Base-by-base conservation (phyloP, 2,797 vertebrate genomes). In the Aythya fuligula region DNA sequence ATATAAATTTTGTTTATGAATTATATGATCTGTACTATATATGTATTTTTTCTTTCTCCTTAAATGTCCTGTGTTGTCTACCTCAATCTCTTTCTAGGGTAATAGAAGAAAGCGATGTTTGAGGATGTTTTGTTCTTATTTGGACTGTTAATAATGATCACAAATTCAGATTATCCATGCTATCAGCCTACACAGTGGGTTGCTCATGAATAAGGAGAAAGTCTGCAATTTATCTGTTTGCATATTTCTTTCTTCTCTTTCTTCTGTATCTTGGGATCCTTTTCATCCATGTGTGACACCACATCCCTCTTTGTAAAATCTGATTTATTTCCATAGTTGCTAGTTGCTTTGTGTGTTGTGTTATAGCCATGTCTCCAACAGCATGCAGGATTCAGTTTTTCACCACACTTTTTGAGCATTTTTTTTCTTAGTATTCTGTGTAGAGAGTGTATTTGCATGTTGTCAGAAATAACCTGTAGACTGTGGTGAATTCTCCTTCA, bases 181-280 rank as follows among this genome's bases (percentile, higher is more conserved):
- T 74, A 11, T 6, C 6, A 38, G 6, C 49, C 28, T 60, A 38
- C n/a, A 32, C 41, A 7, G 9, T 54, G 21, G 53, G 20, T n/a
- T 66, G 27, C 41, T 72, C 18, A 53, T 28, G 27, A 53, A 28
- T 53, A 53, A 25, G 36, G 25, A 41, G 1, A 5, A 6, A 30
- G 5, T 65, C 60, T 60, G 25, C 57, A 1, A 24, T 30, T 80
- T 64, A n/a, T 60, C 67, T 76, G 2, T 64, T 49, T 19, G 13
- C 0, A 0, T 34, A 9, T 56, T 27, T 53, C 8, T 41, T 56
- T 79, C 30, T 67, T 3, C 3, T 30, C 8, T 41, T 56, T 76
- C n/a, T 67, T 3, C 4, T 30, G 8, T 2, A 7, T 43, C 28
- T 18, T 49, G 7, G 10, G 18, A 24, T 73, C 0, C 5, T 7